Conservation (phyloP, 2,888 invertebrate genomes). For the Gibbula magus region DNA sequence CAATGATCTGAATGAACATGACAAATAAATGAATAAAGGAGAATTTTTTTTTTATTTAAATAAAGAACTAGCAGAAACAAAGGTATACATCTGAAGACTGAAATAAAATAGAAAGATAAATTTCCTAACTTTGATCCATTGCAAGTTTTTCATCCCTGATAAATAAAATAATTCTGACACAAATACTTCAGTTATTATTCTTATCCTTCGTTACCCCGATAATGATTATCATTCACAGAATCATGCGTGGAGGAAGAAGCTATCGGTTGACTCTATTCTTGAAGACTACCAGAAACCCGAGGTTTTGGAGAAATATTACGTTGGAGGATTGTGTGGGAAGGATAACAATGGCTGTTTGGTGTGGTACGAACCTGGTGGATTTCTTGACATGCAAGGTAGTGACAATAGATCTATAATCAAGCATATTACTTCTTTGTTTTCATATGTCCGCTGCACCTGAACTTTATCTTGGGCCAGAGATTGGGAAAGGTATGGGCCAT, state of each 20-base stretch:
- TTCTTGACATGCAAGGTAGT: conserved; percentile 82
- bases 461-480: no score
- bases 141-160: neutral
- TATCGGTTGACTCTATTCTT: conserved; percentile 68
- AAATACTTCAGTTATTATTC: neutral
- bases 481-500: no score
- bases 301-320: conserved; percentile 82
- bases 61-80: no score
- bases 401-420: no score
- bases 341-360: conserved; percentile 89
- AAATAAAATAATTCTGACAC: neutral
- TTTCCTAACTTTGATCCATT: neutral
- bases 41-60: no score
- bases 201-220: neutral
- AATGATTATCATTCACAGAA: conserved; percentile 51
- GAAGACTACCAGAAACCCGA: conserved; percentile 68
- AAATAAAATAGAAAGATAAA: neutral
- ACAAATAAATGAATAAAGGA: no score
- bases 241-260: conserved; percentile 66
- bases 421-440: no score
- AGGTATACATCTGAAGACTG: no score
- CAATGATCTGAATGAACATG: no score
- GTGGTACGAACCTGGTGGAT: conserved; percentile 87
- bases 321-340: conserved; percentile 86
- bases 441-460: no score